Conservation (phyloP, 53 echinoderm and acorn worm genomes). For the Actinopyga echinites region DNA sequence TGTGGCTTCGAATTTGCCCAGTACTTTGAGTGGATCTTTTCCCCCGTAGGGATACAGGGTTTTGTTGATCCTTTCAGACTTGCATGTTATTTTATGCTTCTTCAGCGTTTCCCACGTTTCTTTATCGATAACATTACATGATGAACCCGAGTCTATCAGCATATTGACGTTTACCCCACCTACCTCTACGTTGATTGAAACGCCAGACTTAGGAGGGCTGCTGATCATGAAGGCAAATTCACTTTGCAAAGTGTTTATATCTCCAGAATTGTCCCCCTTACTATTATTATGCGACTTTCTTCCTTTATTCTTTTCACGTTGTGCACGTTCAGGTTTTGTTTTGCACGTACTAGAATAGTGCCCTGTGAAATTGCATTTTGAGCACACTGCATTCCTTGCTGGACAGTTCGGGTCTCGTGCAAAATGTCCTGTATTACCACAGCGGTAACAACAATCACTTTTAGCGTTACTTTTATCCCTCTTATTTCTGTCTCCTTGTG, state of each 20-base stretch:
- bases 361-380: too few relatives aligned
- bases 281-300: too few relatives aligned
- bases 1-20: slow-evolving; percentile 52
- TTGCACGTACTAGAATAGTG: too few relatives aligned
- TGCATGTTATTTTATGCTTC: slow-evolving; percentile 38
- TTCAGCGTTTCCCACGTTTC: slow-evolving; percentile 43
- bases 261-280: too few relatives aligned
- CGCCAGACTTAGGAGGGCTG: neutral
- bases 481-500: slow-evolving; percentile 35
- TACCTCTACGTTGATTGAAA: neutral
- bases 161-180: slow-evolving; percentile 31
- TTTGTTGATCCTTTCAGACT: slow-evolving; percentile 42
- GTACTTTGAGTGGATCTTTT: slow-evolving; percentile 44
- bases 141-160: slow-evolving; percentile 55
- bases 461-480: slow-evolving; percentile 35
- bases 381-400: too few relatives aligned
- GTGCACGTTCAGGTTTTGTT: too few relatives aligned
- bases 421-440: too few relatives aligned
- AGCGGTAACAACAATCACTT: too few relatives aligned
- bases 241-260: too few relatives aligned
- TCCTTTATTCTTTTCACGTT: too few relatives aligned
- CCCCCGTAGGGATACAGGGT: slow-evolving; percentile 53
- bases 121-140: slow-evolving; percentile 47
- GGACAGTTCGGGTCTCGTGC: too few relatives aligned
- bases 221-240: too few relatives aligned